Evolutionary conservation across 2,113 vertebrate genomes (phyloP).

Genomic region (Spea bombifrons): DNA sequence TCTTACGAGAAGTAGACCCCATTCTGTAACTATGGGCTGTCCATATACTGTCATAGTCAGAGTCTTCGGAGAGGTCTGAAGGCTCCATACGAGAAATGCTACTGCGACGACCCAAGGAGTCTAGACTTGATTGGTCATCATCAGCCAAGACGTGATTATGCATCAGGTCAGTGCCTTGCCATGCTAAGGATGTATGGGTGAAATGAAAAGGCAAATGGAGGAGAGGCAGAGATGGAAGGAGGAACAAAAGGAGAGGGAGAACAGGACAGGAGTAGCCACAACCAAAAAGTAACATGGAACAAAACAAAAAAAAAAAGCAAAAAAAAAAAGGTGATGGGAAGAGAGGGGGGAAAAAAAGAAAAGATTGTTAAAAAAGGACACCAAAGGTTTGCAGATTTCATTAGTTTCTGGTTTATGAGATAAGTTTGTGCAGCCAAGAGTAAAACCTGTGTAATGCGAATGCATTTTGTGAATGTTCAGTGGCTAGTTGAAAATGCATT

Average conservation of each 20-base stretch:
- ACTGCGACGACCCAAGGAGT: slow-evolving; percentile 92
- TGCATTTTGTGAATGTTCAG: slow-evolving; percentile 22
- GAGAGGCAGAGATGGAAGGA: slow-evolving; percentile 69
- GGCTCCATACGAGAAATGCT: slow-evolving; percentile 93
- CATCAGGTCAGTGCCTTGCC: slow-evolving; percentile 99
- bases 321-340: slow-evolving; percentile 77
- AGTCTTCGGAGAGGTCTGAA: slow-evolving; percentile 98
- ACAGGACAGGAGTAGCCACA: slow-evolving; percentile 71
- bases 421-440: slow-evolving; percentile 23
- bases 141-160: slow-evolving; percentile 99
- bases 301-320: slow-evolving; percentile 71
- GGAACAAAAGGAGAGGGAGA: slow-evolving; percentile 53
- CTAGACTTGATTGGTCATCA: slow-evolving; percentile 91
- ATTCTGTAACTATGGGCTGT: slow-evolving; percentile 99
- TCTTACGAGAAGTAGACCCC: slow-evolving; percentile 96
- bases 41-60: slow-evolving; percentile 99
- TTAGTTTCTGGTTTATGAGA: slow-evolving; percentile 41
- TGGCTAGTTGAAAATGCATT: slow-evolving; percentile 25
- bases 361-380: slow-evolving; percentile 79
- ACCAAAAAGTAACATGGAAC: slow-evolving; percentile 73
- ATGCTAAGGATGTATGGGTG: slow-evolving; percentile 83
- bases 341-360: slow-evolving; percentile 80
- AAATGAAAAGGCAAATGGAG: slow-evolving; percentile 68
- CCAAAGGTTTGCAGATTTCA: slow-evolving; percentile 54
- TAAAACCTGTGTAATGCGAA: slow-evolving; percentile 13